Evolutionary conservation across 2,888 invertebrate species (phyloP), one percentile per base, ranked within the genome.

Genomic region (Onchidella celtica): DNA sequence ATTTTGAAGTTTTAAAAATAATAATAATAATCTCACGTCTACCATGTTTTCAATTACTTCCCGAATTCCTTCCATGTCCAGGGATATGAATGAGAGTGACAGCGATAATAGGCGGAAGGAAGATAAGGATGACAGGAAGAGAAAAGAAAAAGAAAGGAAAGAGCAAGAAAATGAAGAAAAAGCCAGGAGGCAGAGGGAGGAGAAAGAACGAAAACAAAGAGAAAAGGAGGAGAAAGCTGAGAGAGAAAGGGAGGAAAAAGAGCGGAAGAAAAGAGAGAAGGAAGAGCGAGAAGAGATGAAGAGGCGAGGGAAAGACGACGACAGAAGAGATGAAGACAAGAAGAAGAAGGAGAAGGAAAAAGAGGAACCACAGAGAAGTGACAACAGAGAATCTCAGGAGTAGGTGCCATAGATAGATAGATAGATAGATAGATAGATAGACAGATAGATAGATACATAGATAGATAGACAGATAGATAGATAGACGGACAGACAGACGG

Each of bases 121-220:
- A 24, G 61, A 36, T 21, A 27, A 61, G 36, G 32, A 57, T 24
- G 36, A 57, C 24, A 66, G 24, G 68, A 34, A 55, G 29, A 66
- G 36, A 57, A 27, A 27, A 14, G 57, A 68, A 36, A 34, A 29
- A 68, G 68, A 77, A 3, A 65, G 40, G n/a, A 14, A 77, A 24
- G 29, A 4, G 6, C 24, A 77, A 1, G 24, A 9, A 21, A 34
- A 17, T 4, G 32, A 40, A 27, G 38, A 63, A 21, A 38, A 11
- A 63, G 34, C 40, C 24, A 38, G 1, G 3, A 40, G 47, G 17
- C 11, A 65, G 6, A 24, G 32, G 24, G 4, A 40, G 55, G 65
- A 32, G 21, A 32, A 1, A 74, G 27, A 65, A 29, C 63, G 32
- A 65, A 21, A 75, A 59, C 3, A 32, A 73, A 11, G 59, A 36